Conservation (phyloP, 2,797 vertebrate species). For the Brachymystax lenok region DNA sequence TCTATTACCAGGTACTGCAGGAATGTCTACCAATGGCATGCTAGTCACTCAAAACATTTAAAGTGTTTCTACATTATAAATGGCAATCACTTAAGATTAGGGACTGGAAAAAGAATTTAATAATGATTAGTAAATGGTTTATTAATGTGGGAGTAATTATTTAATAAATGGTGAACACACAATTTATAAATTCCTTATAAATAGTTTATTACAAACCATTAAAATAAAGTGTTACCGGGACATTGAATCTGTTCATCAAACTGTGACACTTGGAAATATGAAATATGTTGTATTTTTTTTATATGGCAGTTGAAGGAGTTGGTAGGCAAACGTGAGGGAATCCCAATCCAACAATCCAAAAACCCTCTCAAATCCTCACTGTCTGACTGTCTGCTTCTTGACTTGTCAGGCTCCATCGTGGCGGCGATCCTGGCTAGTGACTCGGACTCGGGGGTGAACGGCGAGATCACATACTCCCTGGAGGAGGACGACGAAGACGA, state of each 20-base stretch:
- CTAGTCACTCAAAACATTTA: too few relatives aligned
- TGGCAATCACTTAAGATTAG: too few relatives aligned
- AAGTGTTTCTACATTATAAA: too few relatives aligned
- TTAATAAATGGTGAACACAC: too few relatives aligned
- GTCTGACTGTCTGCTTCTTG: constrained; percentile 15
- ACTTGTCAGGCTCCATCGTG: constrained; percentile 87
- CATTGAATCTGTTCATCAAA: neutral
- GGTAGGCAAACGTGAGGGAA: neutral
- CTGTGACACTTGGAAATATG: constrained; percentile 21
- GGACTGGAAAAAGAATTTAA: too few relatives aligned
- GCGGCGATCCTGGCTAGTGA: constrained; percentile 94
- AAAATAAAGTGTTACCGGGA: neutral
- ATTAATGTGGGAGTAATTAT: too few relatives aligned
- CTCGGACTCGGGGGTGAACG: constrained; percentile 88
- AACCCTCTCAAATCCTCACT: constrained; percentile 29
- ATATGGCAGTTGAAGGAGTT: constrained; percentile 16
- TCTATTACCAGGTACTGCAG: too few relatives aligned
- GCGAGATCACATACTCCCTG: constrained; percentile 91
- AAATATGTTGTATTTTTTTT: neutral
- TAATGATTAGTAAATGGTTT: too few relatives aligned
- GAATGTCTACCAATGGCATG: too few relatives aligned
- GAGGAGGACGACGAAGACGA: constrained; percentile 90
- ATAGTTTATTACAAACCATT: too few relatives aligned
- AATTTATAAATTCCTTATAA: too few relatives aligned
- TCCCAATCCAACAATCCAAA: neutral